phyloP scores from a whole-genome alignment of 2,113 vertebrate genomes.

The Sylvietta virens region DNA sequence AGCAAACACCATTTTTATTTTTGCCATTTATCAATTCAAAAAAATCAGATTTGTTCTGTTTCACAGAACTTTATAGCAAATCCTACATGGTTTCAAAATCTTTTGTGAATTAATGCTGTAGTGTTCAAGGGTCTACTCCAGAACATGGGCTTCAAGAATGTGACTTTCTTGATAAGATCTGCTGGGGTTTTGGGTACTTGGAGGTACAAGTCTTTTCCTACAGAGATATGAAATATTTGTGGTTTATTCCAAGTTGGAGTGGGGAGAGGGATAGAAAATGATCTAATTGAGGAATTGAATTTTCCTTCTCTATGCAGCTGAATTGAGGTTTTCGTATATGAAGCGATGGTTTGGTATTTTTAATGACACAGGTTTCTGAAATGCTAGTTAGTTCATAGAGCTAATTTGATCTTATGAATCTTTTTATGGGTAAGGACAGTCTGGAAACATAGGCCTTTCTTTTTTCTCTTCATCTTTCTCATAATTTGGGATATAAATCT shows the following conservation, averaged over 20 bases:
- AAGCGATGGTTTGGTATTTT: accelerated
- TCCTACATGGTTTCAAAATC: not conserved
- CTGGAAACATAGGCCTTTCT: not conserved
- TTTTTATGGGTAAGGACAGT: not conserved
- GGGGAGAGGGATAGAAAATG: not conserved
- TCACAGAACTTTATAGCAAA: not conserved
- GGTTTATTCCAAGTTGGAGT: not conserved
- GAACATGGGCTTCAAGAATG: not conserved
- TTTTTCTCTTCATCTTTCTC: not conserved
- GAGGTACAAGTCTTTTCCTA: not conserved
- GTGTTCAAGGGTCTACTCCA: not conserved
- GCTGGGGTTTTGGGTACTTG: not conserved
- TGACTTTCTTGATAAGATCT: not conserved
- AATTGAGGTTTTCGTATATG: not conserved
- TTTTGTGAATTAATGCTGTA: not conserved
- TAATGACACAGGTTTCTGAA: not conserved
- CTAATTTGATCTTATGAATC: not conserved
- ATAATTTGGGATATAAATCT: not conserved
- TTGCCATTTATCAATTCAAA: not conserved
- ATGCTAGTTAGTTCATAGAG: not conserved
- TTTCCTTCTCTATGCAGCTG: not conserved
- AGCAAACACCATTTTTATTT: not conserved
- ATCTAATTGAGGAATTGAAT: not conserved
- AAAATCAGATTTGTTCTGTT: not conserved
- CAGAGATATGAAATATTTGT: not conserved